phyloP scores from a whole-genome alignment of 2,888 invertebrate genomes.

The Epirrhoe alternata region DNA sequence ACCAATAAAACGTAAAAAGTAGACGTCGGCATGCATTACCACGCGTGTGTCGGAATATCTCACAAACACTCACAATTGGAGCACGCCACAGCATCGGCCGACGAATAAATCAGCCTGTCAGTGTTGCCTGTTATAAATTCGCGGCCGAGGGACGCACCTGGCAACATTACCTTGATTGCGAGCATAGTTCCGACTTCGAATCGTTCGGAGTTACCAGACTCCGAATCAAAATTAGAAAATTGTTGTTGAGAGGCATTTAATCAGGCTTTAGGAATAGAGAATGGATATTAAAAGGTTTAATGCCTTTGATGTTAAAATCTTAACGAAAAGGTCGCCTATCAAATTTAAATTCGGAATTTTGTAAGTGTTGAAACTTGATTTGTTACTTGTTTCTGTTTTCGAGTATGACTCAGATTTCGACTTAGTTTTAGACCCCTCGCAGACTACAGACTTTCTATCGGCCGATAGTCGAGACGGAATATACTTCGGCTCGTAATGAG shows the following conservation, averaged over 20 bases:
- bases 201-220: not conserved
- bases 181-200: constrained; percentile 33
- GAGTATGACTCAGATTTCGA: not conserved
- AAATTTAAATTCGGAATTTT: not conserved
- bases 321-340: not conserved
- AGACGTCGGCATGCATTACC: constrained; percentile 61
- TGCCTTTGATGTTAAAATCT: not conserved
- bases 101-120: constrained; percentile 80
- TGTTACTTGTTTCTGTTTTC: not conserved
- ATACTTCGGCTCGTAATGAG: too few relatives aligned
- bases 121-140: constrained; percentile 79
- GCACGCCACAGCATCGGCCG: constrained; percentile 52
- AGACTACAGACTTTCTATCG: too few relatives aligned
- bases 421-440: too few relatives aligned
- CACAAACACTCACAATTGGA: constrained; percentile 61
- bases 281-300: not conserved
- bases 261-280: not conserved
- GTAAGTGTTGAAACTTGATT: not conserved
- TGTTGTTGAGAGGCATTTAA: not conserved
- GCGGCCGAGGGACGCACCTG: constrained; percentile 75
- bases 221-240: not conserved
- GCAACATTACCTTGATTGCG: constrained; percentile 81
- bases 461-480: too few relatives aligned
- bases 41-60: constrained; percentile 70
- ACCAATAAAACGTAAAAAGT: constrained; percentile 76